Percentiles rank a stretch among this genome's conserved stretches.
Evolutionary conservation across 2,797 vertebrate species (phyloP).

Genomic region (Hemitrygon akajei): DNA sequence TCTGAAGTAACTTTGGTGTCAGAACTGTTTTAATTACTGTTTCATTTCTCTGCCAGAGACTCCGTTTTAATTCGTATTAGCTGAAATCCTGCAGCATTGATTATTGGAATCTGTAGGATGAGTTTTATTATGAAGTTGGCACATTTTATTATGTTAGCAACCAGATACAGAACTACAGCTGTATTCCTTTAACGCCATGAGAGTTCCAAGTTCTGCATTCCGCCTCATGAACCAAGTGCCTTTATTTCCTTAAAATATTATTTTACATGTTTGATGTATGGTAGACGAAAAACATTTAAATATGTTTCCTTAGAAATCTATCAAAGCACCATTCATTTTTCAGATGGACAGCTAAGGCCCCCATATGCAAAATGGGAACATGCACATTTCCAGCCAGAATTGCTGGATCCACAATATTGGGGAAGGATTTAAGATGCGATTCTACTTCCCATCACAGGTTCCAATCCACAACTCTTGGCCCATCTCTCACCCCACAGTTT

Average conservation of each 20-base stretch:
- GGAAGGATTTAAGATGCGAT: neutral
- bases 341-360: neutral
- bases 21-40: neutral
- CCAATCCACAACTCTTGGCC: neutral
- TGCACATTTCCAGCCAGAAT: neutral
- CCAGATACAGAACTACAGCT: neutral
- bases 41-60: neutral
- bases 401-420: neutral
- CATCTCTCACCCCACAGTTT: neutral
- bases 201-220: neutral
- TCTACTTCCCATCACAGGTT: neutral
- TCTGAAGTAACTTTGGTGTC: neutral
- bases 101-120: neutral
- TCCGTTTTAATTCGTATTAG: neutral
- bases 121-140: neutral
- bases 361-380: neutral
- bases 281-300: neutral
- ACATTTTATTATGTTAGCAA: neutral
- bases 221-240: no score
- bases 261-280: neutral
- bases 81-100: neutral
- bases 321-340: neutral
- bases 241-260: neutral
- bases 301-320: neutral
- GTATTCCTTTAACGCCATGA: neutral